Evolutionary conservation across 2,797 vertebrate species (phyloP).

Genomic region (Pseudochirops cupreus): DNA sequence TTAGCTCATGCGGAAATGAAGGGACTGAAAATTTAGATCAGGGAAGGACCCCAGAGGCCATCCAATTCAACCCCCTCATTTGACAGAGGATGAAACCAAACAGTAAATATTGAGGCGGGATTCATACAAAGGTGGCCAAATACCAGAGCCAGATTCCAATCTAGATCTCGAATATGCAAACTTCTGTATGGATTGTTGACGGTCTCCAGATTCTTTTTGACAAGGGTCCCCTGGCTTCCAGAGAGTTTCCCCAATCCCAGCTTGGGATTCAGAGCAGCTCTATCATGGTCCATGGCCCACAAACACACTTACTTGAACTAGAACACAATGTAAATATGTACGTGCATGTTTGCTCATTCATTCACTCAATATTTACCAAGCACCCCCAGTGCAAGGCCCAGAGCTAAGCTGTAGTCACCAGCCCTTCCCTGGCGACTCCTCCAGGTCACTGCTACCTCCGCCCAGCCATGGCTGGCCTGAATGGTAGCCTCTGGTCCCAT

Average conservation of each 20-base stretch:
- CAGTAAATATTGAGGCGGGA: slow-evolving; percentile 26
- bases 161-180: slow-evolving; percentile 21
- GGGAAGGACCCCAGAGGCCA: background rate
- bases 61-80: background rate
- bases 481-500: slow-evolving; percentile 20
- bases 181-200: slow-evolving; percentile 9
- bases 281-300: slow-evolving; percentile 63
- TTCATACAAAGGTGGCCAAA: slow-evolving; percentile 17
- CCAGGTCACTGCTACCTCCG: background rate
- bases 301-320: slow-evolving; percentile 68
- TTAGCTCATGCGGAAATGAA: background rate
- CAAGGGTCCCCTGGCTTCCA: slow-evolving; percentile 29
- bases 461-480: slow-evolving; percentile 13
- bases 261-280: slow-evolving; percentile 37
- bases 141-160: background rate
- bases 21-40: background rate
- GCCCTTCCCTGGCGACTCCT: slow-evolving; percentile 36
- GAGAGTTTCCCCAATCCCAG: slow-evolving; percentile 34
- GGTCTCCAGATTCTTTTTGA: background rate
- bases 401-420: slow-evolving; percentile 27
- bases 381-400: slow-evolving; percentile 50
- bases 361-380: slow-evolving; percentile 77
- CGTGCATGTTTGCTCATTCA: slow-evolving; percentile 74
- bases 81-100: slow-evolving; percentile 45
- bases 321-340: slow-evolving; percentile 61